Evolutionary conservation across 2,888 invertebrate species (phyloP), one percentile per base, ranked within the genome.

Genomic region (Brachylomia viminalis): DNA sequence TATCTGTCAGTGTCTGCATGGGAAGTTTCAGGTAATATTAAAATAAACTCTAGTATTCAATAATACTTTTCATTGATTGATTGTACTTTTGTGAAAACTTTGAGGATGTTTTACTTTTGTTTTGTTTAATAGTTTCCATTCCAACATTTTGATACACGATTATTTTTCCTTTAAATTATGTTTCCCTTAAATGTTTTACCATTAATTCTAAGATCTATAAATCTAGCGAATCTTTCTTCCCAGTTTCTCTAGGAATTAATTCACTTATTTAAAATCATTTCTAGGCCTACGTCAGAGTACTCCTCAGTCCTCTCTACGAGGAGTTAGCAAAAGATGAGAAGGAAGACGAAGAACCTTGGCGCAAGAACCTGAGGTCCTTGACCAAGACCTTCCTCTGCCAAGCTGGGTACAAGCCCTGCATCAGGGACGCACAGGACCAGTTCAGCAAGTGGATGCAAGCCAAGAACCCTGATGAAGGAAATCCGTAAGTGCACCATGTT

Each of bases 391-490:
- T 98, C 94, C 96, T 98, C 52, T 98, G 98, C 88, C 97, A 97
- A 72, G 97, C 98, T 52, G 98, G 98, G 0, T 98, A 98, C 93
- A 97, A 97, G 78, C 98, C 98, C 0, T 99, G 98, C 90, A 97
- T 98, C 59, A 96, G 97, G 84, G 98, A 98, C 88, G 98, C 98
- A 0, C 98, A 98, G 89, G 96, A 97, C 6, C 97, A 98, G 56
- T 99, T 97, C 92, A 97, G 97, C 73, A 97, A 97, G 86, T 98
- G 98, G 98, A 98, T 98, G 97, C 97, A 97, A 65, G 97, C 97
- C 33, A 97, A 97, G 58, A 97, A 97, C 87, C 98, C 98, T 11
- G 98, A 98, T 93, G 97, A 97, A 89, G 98, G 98, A 86, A 98
- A 98, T 92, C 98, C 98, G 98, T 98, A 92, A 97, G 97, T 72